phyloP scores from a whole-genome alignment of 2,113 vertebrate genomes.

The Eptesicus fuscus region DNA sequence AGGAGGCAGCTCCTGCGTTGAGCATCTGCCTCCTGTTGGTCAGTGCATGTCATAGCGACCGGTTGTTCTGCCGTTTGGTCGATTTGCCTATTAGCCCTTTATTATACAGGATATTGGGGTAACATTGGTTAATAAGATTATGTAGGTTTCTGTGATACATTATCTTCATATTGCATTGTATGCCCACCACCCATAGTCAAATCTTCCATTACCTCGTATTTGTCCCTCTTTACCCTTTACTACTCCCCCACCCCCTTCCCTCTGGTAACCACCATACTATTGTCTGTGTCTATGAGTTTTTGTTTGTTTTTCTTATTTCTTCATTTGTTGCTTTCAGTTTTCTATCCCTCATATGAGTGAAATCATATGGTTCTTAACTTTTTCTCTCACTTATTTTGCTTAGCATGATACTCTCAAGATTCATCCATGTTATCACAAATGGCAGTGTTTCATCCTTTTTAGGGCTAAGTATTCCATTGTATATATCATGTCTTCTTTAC shows the following conservation, averaged over 20 bases:
- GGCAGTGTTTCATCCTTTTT: background rate
- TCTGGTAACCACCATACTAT: background rate
- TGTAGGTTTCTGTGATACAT: background rate
- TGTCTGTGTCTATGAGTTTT: background rate
- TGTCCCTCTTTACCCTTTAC: background rate
- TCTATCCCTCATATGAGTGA: background rate
- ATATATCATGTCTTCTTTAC: background rate
- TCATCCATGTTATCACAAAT: background rate
- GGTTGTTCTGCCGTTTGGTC: no score
- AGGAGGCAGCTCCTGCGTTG: no score
- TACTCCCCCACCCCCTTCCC: background rate
- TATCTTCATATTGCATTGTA: background rate
- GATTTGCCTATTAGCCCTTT: no score
- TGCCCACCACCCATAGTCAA: background rate
- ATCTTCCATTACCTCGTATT: background rate
- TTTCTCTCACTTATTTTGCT: background rate
- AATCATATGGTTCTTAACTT: background rate
- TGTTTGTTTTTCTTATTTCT: background rate
- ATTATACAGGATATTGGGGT: background rate
- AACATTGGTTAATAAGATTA: background rate
- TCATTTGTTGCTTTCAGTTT: background rate
- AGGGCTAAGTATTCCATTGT: background rate
- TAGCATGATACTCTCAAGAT: background rate
- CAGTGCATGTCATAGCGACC: no score
- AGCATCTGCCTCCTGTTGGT: no score